Evolutionary conservation across 2,113 vertebrate species (phyloP).

Genomic region (Protobothrops mucrosquamatus): DNA sequence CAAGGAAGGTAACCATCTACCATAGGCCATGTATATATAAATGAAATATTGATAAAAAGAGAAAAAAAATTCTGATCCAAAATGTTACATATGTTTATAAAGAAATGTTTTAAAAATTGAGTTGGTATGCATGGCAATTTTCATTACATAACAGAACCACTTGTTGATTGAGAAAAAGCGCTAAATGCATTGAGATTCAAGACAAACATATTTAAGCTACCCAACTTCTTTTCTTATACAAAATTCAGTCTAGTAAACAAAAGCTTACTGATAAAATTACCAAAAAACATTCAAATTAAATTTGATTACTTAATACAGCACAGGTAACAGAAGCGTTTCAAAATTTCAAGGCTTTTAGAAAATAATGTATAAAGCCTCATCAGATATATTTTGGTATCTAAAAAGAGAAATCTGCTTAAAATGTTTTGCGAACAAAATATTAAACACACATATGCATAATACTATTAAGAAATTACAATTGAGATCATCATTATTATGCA

Average conservation of each 20-base stretch:
- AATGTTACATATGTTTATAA: not conserved
- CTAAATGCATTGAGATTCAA: not conserved
- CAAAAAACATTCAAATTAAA: not conserved
- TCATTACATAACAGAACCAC: not conserved
- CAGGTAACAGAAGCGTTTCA: not conserved
- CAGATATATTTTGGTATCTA: not conserved
- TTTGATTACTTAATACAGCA: not conserved
- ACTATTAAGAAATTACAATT: not conserved
- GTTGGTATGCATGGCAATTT: not conserved
- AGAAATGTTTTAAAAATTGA: not conserved
- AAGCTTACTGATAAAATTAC: not conserved
- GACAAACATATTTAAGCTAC: not conserved
- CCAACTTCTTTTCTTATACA: not conserved
- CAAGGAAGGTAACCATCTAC: not conserved
- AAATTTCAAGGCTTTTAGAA: not conserved
- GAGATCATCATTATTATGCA: not conserved
- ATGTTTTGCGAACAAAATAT: not conserved
- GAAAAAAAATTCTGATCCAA: not conserved
- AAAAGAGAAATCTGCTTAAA: rapidly evolving
- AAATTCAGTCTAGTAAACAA: not conserved
- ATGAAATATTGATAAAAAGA: not conserved
- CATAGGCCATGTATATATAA: not conserved
- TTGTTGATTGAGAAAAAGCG: not conserved
- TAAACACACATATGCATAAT: not conserved
- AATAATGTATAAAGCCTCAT: not conserved